These are phyloP conservation scores for Neosilurus hyrtlii DNA, from an alignment of 2,797 vertebrate species.

Conservation along the genomic window DNA sequence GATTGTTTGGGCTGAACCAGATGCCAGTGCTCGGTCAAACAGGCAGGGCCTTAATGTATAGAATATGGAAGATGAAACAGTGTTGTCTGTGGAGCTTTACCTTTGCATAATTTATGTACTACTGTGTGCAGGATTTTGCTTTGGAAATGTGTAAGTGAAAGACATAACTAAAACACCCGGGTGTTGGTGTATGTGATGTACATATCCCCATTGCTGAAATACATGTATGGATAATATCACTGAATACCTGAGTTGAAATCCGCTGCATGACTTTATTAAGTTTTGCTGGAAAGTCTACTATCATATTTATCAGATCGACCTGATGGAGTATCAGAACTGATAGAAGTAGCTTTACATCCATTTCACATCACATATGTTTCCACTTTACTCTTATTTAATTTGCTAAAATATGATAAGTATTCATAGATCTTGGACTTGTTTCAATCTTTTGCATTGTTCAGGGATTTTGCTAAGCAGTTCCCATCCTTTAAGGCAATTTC, in stretches of 20 bases:
- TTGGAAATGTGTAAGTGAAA: not conserved
- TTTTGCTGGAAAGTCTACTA: not conserved
- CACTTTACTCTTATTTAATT: constrained; percentile 8
- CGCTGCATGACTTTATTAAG: not conserved
- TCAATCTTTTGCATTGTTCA: not conserved
- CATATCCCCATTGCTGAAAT: too few species aligned
- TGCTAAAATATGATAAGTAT: constrained; percentile 1
- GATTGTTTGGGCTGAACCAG: constrained; percentile 63
- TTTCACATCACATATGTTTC: not conserved
- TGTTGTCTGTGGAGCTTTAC: constrained; percentile 17
- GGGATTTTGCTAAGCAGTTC: not conserved
- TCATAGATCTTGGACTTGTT: not conserved
- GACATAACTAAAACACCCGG: not conserved
- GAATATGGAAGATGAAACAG: constrained; percentile 65
- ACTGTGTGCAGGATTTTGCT: constrained; percentile 38
- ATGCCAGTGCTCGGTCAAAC: constrained; percentile 64
- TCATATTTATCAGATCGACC: not conserved
- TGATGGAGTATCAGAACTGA: not conserved
- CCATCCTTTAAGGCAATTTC: not conserved
- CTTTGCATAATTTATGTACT: constrained; percentile 38
- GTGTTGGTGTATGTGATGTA: not conserved
- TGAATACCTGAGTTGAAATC: not conserved
- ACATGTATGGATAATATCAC: not conserved
- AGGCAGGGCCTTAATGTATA: constrained; percentile 59
- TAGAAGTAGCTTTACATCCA: not conserved